Base-by-base conservation (phyloP, 2,888 invertebrate genomes). In the Hoplodrina ambigua region DNA sequence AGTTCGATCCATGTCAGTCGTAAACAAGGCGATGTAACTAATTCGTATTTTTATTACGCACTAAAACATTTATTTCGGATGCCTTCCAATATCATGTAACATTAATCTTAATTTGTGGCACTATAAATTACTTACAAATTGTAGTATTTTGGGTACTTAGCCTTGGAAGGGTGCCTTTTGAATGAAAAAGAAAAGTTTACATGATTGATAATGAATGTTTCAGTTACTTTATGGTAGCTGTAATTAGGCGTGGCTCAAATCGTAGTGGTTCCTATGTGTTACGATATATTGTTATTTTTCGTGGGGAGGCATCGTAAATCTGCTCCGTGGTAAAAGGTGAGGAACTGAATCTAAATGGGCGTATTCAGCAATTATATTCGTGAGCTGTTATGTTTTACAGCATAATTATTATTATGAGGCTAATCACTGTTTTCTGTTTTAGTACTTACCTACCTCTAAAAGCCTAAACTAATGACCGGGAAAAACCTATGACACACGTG, bases 51-150 rank as follows among this genome's bases (percentile, higher is more conserved):
- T 82, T 81, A 75, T 75, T 72, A 67, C 52, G 50, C 69, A 58
- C 69, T 72, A 64, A 82, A 81, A 72, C 62, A 57, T 72, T 80
- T 69, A 72, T 69, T 74, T 81, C 65, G 62, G 67, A 82, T 80
- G 71, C 67, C 57, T 72, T 82, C 66, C 74, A 80, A 81, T 71
- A 75, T 78, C 72, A 78, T 72, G 74, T 64, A 65, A 72, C 80
- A 80, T 81, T 82, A 81, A 81, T 81, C 82, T 82, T 73, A 82
- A 81, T 78, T 82, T 81, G 75, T 80, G 62, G 75, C 62, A 75
- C 77, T 59, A 80, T 80, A 80, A 82, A 82, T 80, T 75, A 77
- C 67, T 74, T 49, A 58, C 65, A 80, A 82, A 82, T 72, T 82
- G 78, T 81, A 78, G 74, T 78, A 80, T 80, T 76, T 58, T 11